Evolutionary conservation across 1,140 invertebrate genomes (phyloP), one percentile per base, ranked within the genome.

Genomic region (Ptiloglossa arizonensis): DNA sequence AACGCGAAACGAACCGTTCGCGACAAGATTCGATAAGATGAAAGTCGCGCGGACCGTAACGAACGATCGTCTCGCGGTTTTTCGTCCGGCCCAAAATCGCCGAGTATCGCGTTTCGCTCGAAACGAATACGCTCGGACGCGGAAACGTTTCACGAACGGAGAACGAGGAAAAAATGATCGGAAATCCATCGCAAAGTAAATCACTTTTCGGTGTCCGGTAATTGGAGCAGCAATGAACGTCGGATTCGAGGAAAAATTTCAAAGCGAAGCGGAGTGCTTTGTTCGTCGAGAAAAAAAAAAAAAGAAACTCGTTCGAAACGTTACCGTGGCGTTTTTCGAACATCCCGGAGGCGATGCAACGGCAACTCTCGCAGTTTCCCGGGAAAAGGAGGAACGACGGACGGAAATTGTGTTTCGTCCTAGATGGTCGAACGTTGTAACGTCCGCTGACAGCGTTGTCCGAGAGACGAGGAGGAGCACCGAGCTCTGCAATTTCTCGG

Each of bases 301-400:
- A n/a, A n/a, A n/a, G n/a, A 59, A 41, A 22, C 19, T 38, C 11
- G 35, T 38, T 60, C 22, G 57, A 60, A 60, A 60, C 57, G 57
- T 1, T 38, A 19, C 29, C 57, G 19, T 2, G 57, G n/a, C 1
- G 32, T n/a, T 38, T 35, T 60, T 38, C n/a, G n/a, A 22, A 32
- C 8, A 11, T 59, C n/a, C 4, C 57, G 19, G 32, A 0, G 19
- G 32, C 19, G 29, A 60, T 22, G 57, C 1, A 5, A 32, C 27
- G 29, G 22, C 9, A 27, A 59, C 17, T 19, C 29, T n/a, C 19
- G 19, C 48, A 17, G 19, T 50, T 50, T n/a, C 5, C 2, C 1
- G 19, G 2, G 8, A 22, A n/a, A 22, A 5, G 0, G 1, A 19
- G 17, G 57, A 41, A 32, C 19, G 38, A 27, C 17, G 17, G 4